Evolutionary conservation across 2,888 invertebrate genomes (phyloP).

Genomic region (Anaspis maculata): DNA sequence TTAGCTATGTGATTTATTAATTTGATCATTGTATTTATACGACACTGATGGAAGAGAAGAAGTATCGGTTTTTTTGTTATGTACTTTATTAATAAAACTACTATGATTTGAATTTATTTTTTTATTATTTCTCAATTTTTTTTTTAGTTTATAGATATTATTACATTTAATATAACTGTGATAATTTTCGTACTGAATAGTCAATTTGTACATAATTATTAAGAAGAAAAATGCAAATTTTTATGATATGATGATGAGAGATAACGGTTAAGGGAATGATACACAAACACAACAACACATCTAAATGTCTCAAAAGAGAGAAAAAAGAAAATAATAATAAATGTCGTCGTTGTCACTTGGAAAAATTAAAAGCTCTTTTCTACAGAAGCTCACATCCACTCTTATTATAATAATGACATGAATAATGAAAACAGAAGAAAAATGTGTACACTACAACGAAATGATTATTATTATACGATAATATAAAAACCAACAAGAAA

Average conservation of each 20-base stretch:
- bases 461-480: too few species aligned
- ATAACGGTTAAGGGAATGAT: constrained; percentile 3
- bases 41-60: too few species aligned
- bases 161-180: constrained; percentile 33
- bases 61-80: constrained; percentile 37
- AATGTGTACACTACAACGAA: too few species aligned
- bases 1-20: constrained; percentile 16
- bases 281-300: not conserved
- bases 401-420: too few species aligned
- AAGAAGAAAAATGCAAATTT: constrained; percentile 5
- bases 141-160: constrained; percentile 18
- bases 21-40: constrained; percentile 35
- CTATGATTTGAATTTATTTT: constrained; percentile 30
- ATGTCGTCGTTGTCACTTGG: constrained; percentile 15
- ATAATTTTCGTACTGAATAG: constrained; percentile 41
- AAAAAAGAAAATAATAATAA: constrained; percentile 12
- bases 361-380: constrained; percentile 8
- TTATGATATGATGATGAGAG: constrained; percentile 11
- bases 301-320: not conserved
- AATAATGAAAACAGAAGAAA: too few species aligned
- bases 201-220: constrained; percentile 36
- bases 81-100: constrained; percentile 37
- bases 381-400: too few species aligned
- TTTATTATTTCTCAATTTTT: constrained; percentile 24
- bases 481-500: too few species aligned